phyloP scores from a whole-genome alignment of 2,797 vertebrate genomes.

The Hoplostethus mediterraneus region DNA sequence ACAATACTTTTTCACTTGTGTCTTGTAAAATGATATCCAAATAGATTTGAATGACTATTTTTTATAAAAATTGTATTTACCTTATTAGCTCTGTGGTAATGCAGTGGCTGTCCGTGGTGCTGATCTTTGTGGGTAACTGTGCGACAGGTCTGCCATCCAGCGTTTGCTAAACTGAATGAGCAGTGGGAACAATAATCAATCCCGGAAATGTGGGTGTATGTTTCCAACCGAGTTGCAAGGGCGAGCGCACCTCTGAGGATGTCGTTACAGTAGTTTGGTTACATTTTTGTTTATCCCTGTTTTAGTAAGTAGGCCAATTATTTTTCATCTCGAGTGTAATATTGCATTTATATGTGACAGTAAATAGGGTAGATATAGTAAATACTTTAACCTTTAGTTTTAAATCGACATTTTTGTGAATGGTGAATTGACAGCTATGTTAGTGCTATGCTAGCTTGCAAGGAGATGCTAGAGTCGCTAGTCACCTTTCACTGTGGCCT shows the following conservation, averaged over 20 bases:
- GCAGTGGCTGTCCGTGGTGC: constrained; percentile 58
- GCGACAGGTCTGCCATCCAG: constrained; percentile 70
- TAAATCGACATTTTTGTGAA: background rate
- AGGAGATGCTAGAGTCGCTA: background rate
- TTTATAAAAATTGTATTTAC: no score
- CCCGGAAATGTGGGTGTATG: constrained; percentile 45
- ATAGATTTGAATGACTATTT: no score
- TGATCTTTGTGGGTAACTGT: constrained; percentile 13
- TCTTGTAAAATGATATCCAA: no score
- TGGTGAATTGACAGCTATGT: background rate
- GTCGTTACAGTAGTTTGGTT: background rate
- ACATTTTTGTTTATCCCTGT: background rate
- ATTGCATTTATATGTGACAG: background rate
- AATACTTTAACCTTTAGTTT: background rate
- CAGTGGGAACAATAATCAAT: background rate
- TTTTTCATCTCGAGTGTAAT: accelerated
- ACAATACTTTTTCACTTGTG: no score
- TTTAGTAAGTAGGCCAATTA: constrained; percentile 23
- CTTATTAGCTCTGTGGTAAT: no score
- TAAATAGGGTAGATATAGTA: accelerated
- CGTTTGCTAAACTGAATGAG: constrained; percentile 20
- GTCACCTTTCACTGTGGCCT: background rate
- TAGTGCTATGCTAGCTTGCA: background rate
- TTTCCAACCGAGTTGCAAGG: constrained; percentile 59
- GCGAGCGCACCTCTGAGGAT: constrained; percentile 29